Percentiles rank a stretch among this genome's conserved stretches.
These are phyloP conservation scores for Aethes cnicana DNA, from an alignment of 2,888 invertebrate genomes.

Conservation along the genomic window DNA sequence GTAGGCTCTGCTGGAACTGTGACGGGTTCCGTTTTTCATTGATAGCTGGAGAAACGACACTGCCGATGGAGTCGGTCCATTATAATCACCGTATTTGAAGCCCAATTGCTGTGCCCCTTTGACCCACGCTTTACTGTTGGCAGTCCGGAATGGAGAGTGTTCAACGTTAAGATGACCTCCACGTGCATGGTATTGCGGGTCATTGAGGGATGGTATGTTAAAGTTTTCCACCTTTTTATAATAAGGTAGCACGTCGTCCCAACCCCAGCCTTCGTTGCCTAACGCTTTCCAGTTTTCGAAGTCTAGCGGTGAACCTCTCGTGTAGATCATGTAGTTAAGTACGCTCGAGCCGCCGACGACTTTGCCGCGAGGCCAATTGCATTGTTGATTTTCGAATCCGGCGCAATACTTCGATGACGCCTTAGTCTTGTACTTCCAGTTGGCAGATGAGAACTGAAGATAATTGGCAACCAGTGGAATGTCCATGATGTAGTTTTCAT, in stretches of 20 bases:
- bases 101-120: slow-evolving; percentile 84
- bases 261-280: slow-evolving; percentile 89
- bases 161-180: slow-evolving; percentile 83
- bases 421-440: slow-evolving; percentile 92
- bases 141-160: slow-evolving; percentile 76
- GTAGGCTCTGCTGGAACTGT: slow-evolving; percentile 86
- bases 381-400: slow-evolving; percentile 88
- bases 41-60: slow-evolving; percentile 84
- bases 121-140: slow-evolving; percentile 80
- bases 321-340: slow-evolving; percentile 91
- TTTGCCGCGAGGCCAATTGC: slow-evolving; percentile 91
- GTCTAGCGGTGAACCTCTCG: slow-evolving; percentile 86
- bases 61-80: slow-evolving; percentile 84
- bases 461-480: slow-evolving; percentile 88
- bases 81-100: slow-evolving; percentile 83
- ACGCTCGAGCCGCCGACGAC: slow-evolving; percentile 92
- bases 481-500: slow-evolving; percentile 88
- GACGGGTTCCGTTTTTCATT: slow-evolving; percentile 85
- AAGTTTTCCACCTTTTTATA: slow-evolving; percentile 90
- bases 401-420: slow-evolving; percentile 88
- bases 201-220: slow-evolving; percentile 79
- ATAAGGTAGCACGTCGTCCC: slow-evolving; percentile 87
- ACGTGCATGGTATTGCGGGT: slow-evolving; percentile 78
- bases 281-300: slow-evolving; percentile 89
- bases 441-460: slow-evolving; percentile 86